These are phyloP conservation scores for Spisula solida DNA, from an alignment of 2,888 invertebrate genomes.

Conservation along the genomic window DNA sequence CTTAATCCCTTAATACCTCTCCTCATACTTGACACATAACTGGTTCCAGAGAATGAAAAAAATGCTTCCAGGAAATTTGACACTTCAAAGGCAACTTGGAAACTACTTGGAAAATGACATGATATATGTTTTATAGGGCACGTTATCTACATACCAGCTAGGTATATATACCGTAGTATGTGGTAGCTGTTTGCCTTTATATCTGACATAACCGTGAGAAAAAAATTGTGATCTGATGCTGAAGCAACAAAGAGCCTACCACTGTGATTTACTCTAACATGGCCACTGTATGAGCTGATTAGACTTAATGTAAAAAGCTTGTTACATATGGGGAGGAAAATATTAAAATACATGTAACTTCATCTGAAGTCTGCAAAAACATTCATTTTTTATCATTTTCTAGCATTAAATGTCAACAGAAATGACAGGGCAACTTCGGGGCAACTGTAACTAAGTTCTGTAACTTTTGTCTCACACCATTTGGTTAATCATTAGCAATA, in stretches of 20 bases:
- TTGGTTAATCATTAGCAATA: too few species aligned
- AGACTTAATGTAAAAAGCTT: not conserved
- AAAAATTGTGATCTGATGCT: not conserved
- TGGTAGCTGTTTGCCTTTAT: not conserved
- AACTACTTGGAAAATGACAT: constrained; percentile 34
- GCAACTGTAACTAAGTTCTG: too few species aligned
- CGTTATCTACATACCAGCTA: constrained; percentile 34
- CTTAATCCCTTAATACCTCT: not conserved
- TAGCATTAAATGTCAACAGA: too few species aligned
- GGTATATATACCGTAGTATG: not conserved
- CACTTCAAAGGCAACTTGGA: constrained; percentile 35
- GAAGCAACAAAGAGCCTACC: not conserved
- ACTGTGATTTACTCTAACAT: not conserved
- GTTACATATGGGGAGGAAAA: not conserved
- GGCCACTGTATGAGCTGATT: not conserved
- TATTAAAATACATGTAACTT: not conserved
- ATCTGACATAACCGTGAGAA: constrained; percentile 52
- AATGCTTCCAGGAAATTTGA: constrained; percentile 27
- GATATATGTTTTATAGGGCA: constrained; percentile 32
- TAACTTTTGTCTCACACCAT: too few species aligned
- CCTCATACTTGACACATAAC: constrained; percentile 1
- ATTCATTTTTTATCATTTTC: not conserved
- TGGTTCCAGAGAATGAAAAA: not conserved
- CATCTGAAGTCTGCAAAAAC: not conserved
- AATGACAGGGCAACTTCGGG: too few species aligned